phyloP scores from a whole-genome alignment of 2,888 invertebrate genomes.

The Leucania comma region DNA sequence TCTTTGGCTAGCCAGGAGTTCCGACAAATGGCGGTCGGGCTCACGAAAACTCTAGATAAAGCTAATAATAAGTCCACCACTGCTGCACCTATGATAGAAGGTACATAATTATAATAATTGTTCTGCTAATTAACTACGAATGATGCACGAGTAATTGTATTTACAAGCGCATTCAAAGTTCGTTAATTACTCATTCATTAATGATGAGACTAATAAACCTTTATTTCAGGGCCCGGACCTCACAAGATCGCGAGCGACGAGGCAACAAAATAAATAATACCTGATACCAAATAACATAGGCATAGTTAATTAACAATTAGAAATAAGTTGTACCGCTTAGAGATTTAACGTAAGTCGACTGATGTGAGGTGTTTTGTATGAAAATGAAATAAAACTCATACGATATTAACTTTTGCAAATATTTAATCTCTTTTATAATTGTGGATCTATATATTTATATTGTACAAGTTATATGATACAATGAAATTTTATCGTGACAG shows the following conservation, averaged over 20 bases:
- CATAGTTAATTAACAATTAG: slow-evolving; percentile 68
- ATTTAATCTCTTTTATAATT: slow-evolving; percentile 91
- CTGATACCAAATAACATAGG: slow-evolving; percentile 76
- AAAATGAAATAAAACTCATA: slow-evolving; percentile 81
- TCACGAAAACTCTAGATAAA: slow-evolving; percentile 93
- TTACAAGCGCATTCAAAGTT: slow-evolving; percentile 22
- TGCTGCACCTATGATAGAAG: slow-evolving; percentile 90
- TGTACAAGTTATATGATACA: slow-evolving; percentile 90
- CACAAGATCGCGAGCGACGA: slow-evolving; percentile 86
- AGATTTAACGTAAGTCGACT: slow-evolving; percentile 74
- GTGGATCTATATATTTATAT: slow-evolving; percentile 91
- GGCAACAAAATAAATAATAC: slow-evolving; percentile 65
- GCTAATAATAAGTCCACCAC: slow-evolving; percentile 92
- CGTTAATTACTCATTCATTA: slow-evolving; percentile 20
- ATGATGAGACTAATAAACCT: slow-evolving; percentile 19
- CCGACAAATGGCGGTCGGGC: slow-evolving; percentile 94
- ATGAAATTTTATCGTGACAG: slow-evolving; percentile 85
- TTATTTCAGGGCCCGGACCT: slow-evolving; percentile 90
- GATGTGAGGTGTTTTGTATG: slow-evolving; percentile 62
- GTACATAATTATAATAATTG: slow-evolving; percentile 31
- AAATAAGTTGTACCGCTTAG: slow-evolving; percentile 71
- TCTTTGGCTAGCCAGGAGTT: slow-evolving; percentile 96
- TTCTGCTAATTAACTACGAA: slow-evolving; percentile 6
- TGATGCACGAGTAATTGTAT: slow-evolving; percentile 21
- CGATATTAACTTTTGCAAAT: slow-evolving; percentile 90